Evolutionary conservation across 2,888 invertebrate genomes (phyloP), one percentile per base, ranked within the genome.

Genomic region (Dicycla oo): DNA sequence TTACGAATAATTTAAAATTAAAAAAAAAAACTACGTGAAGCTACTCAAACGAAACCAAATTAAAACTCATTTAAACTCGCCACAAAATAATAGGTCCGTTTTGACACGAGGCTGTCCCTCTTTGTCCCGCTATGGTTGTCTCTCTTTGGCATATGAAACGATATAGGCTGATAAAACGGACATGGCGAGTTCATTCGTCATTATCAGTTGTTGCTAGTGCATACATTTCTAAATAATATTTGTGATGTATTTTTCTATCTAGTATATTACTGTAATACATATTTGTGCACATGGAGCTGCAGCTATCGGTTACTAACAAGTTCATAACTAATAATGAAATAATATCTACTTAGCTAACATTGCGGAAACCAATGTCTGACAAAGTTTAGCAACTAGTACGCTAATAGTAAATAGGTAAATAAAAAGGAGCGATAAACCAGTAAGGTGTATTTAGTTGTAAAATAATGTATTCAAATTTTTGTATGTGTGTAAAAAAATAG

Each of bases 391-490:
- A 26, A 61, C 26, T 58, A n/a, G 11, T 26, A 61, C 20, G 20
- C 26, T 45, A 61, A 8, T 62, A 62, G 20, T 30, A 15, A 23
- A 38, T 47, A 67, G 1, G 7, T 49, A 40, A 43, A 38, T n/a
- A 13, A 47, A 51, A n/a, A 18, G n/a, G 49, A 51, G 18, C 6
- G 40, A 43, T 69, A 66, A 66, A 69, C 67, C 68, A 66, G 68
- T 40, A 66, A 40, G 38, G 11, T 20, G 38, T 49, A 34, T 23
- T 13, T 6, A n/a, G 13, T 49, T n/a, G 15, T 62, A 30, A 8
- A 38, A 40, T 18, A 40, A 58, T 0, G 5, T 38, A 58, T 58
- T 23, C 3, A 3, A 23, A 7, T 61, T 26, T 26, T 18, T 43
- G 43, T 43, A 13, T 26, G 3, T 3, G 18, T 23, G 60, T 60